Evolutionary conservation across 2,113 vertebrate species (phyloP), one percentile per base, ranked within the genome.

Genomic region (Clarias batrachus): DNA sequence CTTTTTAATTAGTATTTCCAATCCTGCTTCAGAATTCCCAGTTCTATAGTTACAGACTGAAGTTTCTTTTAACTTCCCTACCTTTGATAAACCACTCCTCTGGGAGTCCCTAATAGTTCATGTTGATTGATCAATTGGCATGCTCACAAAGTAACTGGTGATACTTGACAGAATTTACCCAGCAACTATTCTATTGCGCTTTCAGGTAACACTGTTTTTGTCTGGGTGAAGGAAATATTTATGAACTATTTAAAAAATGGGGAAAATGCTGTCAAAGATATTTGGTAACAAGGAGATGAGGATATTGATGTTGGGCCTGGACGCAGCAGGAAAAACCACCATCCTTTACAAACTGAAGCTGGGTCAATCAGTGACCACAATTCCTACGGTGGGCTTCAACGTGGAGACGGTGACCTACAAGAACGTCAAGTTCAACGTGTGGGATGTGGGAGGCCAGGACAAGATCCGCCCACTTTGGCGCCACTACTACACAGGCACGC

Each of bases 261-360:
- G 98, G 94, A 99, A 99, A 94, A 95, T 98, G 96, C 96, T 99
- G 83, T 99, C 98, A 86, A 99, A 99, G 93, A 99, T 99, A 91
- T 99, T 99, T 93, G 97, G 98, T 91, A 99, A 99, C 97, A 99
- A 99, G 96, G 98, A 99, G 94, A 99, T 99, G 98, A 97, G 98
- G 95, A 99, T 99, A 96, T 93, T 99, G 94, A 99, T 99, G 98
- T 94, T 99, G 88, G 98, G 98, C 92, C 95, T 99, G 91, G 98
- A 99, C 90, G 98, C 98, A 21, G 98, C 98, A 13, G 98, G 98
- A 84, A 99, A 99, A 94, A 99, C 98, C 62, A 99, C 98, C 86
- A 99, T 99, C 92, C 97, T 99, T 89, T 99, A 99, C 94, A 99
- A 99, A 95, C 95, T 99, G 90, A 99, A 99, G 96, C 95, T 99